phyloP scores from a whole-genome alignment of 2,113 vertebrate genomes.

The Cephalopterus ornatus region DNA sequence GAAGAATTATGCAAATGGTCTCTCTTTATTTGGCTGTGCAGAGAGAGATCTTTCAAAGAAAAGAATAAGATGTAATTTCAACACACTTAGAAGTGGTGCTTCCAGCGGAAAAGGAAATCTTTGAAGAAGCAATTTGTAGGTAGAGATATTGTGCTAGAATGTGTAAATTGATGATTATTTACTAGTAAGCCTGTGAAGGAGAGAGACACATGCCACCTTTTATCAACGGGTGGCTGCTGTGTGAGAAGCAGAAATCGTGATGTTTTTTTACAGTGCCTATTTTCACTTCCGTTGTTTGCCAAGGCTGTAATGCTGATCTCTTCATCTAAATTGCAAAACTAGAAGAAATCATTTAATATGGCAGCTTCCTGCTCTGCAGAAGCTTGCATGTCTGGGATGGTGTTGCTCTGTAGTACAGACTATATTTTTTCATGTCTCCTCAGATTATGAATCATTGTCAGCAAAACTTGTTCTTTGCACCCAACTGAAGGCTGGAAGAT shows the following conservation, averaged over 20 bases:
- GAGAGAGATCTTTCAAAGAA: conserved; percentile 50
- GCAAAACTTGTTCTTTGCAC: background rate
- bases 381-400: background rate
- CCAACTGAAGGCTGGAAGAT: background rate
- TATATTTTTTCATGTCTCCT: background rate
- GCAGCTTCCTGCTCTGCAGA: background rate
- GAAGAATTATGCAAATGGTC: conserved; percentile 61
- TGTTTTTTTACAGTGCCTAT: conserved; percentile 13
- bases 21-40: conserved; percentile 54
- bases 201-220: conserved; percentile 55
- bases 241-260: conserved; percentile 1
- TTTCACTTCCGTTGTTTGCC: conserved; percentile 36
- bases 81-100: conserved; percentile 40
- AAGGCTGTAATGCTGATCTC: conserved; percentile 18
- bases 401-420: background rate
- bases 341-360: background rate
- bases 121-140: conserved; percentile 69
- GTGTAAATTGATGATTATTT: conserved; percentile 74
- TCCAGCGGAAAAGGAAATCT: conserved; percentile 57
- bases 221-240: conserved; percentile 31
- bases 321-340: conserved; percentile 35
- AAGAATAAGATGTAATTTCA: conserved; percentile 73
- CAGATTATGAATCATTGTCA: background rate
- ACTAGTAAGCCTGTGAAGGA: conserved; percentile 48
- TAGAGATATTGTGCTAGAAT: conserved; percentile 50